Conservation (phyloP, 2,888 invertebrate genomes). For the Hirtodrosophila confusa region DNA sequence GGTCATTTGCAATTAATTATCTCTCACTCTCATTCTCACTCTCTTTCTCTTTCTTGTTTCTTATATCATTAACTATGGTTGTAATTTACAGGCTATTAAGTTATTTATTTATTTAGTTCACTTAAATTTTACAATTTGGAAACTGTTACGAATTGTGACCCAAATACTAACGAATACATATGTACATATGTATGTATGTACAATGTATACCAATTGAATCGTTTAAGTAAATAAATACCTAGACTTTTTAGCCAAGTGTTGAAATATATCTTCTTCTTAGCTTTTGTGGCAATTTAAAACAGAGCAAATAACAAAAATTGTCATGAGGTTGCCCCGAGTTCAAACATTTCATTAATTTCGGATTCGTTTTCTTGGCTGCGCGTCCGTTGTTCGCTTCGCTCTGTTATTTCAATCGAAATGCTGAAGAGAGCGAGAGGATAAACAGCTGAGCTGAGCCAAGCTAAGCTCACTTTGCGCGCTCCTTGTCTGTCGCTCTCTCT, state of each 20-base stretch:
- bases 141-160: slow-evolving; percentile 29
- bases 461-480: too few species aligned
- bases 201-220: slow-evolving; percentile 2
- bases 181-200: background rate
- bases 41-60: too few species aligned
- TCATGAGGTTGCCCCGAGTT: slow-evolving; percentile 7
- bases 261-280: slow-evolving; percentile 9
- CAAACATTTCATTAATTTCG: slow-evolving; percentile 26
- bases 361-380: slow-evolving; percentile 1
- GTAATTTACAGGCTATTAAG: too few species aligned
- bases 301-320: background rate
- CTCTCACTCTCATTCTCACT: too few species aligned
- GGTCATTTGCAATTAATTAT: too few species aligned
- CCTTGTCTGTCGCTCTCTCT: too few species aligned
- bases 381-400: background rate
- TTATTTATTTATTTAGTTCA: background rate
- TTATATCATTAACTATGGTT: too few species aligned
- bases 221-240: slow-evolving; percentile 16
- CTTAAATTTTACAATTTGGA: background rate
- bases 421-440: slow-evolving; percentile 14
- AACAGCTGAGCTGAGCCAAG: slow-evolving; percentile 36
- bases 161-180: slow-evolving; percentile 2
- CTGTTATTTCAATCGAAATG: background rate
- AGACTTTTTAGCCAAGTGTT: slow-evolving; percentile 16
- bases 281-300: background rate